Percentiles rank a stretch among this genome's conserved stretches.
Evolutionary conservation across 2,888 invertebrate species (phyloP).

Genomic region (Odontocerum albicorne): DNA sequence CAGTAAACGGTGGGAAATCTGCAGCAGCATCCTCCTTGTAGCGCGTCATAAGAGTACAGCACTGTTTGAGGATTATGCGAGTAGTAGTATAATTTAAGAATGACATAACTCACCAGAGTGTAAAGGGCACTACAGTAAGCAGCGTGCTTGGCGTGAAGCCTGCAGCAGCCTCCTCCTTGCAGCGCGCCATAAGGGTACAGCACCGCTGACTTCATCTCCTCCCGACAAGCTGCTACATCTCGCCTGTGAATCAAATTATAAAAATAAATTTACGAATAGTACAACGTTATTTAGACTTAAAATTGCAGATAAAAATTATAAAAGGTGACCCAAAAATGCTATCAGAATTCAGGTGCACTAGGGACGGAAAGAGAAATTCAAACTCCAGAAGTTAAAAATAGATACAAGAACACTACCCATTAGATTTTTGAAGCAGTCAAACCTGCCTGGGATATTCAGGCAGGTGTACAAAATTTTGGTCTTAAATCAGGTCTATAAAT

Average conservation of each 20-base stretch:
- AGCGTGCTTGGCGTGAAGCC: conserved; percentile 71
- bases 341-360: too few species aligned
- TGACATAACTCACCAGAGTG: conserved; percentile 73
- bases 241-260: conserved; percentile 19
- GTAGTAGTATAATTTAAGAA: background rate
- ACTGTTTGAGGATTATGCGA: background rate
- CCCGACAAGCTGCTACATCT: conserved; percentile 20
- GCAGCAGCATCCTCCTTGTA: conserved; percentile 42
- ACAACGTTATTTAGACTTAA: too few species aligned
- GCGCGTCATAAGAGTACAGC: conserved; percentile 20
- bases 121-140: conserved; percentile 74
- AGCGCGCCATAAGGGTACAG: conserved; percentile 28
- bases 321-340: too few species aligned
- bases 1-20: conserved; percentile 70
- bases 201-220: conserved; percentile 33
- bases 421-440: too few species aligned
- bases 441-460: too few species aligned
- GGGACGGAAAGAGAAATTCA: too few species aligned
- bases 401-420: too few species aligned
- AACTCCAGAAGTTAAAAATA: too few species aligned
- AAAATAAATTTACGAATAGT: background rate
- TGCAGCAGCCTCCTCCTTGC: conserved; percentile 44
- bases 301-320: too few species aligned
- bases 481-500: too few species aligned
- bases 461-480: too few species aligned